Base-by-base conservation (phyloP, 2,113 vertebrate genomes). In the Nannospalax galili region DNA sequence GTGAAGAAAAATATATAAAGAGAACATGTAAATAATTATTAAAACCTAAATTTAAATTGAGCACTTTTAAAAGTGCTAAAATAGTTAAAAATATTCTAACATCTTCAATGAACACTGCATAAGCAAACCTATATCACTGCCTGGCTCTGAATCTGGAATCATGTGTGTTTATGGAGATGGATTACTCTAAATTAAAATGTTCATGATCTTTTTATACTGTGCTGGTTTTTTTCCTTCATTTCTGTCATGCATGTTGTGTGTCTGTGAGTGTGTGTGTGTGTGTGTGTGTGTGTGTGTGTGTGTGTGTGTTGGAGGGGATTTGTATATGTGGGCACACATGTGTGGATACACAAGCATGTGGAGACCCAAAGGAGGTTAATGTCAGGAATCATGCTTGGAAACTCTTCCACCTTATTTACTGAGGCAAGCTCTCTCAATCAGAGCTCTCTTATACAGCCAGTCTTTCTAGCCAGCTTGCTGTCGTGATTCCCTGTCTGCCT, bases 61-160 rank as follows among this genome's bases (percentile, higher is more conserved):
- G 62, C 24, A 8, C 0, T 42, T 90, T 56, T 7, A 45, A 73
- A 92, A 77, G 1, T 62, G 0, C 86, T 60, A 77, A 12, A 85
- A 67, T 77, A 84, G 1, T 93, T 93, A 60, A 82, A 26, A 84
- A 88, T 35, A 48, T 4, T 9, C 37, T 90, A 28, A 1, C 30
- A 78, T 48, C 69, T 84, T 77, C 86, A 82, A 58, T 90, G 35
- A 26, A 0, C 32, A 79, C 48, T 80, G 1, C 0, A 30, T 2
- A 69, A 35, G 2, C 1, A 67, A 3, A 48, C 3, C n/a, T 6
- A 0, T 52, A n/a, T n/a, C n/a, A n/a, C n/a, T n/a, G n/a, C n/a
- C n/a, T n/a, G n/a, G n/a, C n/a, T n/a, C n/a, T n/a, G n/a, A n/a
- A n/a, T n/a, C n/a, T n/a, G n/a, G n/a, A n/a, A n/a, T n/a, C n/a